Base-by-base conservation (phyloP, 2,888 invertebrate species). In the Leptopilina drosophilae region DNA sequence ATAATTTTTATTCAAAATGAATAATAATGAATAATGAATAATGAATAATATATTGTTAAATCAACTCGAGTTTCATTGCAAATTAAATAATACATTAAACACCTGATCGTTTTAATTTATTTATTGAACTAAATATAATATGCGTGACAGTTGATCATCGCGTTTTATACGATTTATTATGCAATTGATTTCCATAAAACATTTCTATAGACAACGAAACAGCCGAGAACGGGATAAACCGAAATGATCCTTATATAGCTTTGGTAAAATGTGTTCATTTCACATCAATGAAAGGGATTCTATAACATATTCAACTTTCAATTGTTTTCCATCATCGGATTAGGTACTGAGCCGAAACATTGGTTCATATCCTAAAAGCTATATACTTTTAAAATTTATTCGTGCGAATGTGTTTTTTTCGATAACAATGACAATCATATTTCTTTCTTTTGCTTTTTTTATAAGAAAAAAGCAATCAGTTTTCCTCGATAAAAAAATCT, bases 281-380 rank as follows among this genome's bases (percentile, higher is more conserved):
- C 85, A 84, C 87, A 89, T 88, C 88, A 84, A 83, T 83, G 80
- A 80, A 82, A 83, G 83, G 82, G 88, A 89, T 89, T 87, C 87
- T 87, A 88, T 90, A 90, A 89, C 89, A 90, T 90, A 90, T 90
- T 90, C 89, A 89, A 89, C 86, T 64, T 65, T 46, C 42, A 62
- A 20, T 42, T 42, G 62, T 78, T 67, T 62, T 65, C 64, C 46
- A 15, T 69, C 53, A 46, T 26, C 14, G 46, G 69, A 26, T 53
- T 69, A 42, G 42, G 42, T 49, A 69, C 69, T 53, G 53, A 53
- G 49, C 53, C 67, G 79, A 79, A 81, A 82, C 81, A 81, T 81
- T 76, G 78, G 42, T 76, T 33, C 33, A 33, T 33, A 33, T 33
- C 33, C 33, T 33, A 33, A 33, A 33, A 33, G 33, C 33, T 78